Percentiles rank a stretch among this genome's conserved stretches.
Conservation (phyloP, 2,797 vertebrate species). For the Melopsittacus undulatus region DNA sequence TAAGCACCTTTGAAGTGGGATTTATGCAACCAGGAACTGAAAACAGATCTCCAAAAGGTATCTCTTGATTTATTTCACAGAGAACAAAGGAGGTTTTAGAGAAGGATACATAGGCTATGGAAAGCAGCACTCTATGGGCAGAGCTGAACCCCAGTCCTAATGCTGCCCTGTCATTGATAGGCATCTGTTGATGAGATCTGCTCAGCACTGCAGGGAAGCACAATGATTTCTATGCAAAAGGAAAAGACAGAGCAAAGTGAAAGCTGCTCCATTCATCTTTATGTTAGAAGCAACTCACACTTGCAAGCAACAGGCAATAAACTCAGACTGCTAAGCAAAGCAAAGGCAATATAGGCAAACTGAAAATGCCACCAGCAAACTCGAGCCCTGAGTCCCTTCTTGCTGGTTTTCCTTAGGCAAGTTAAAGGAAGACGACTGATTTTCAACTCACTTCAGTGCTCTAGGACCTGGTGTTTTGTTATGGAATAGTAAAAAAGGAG, state of each 20-base stretch:
- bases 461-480: neutral
- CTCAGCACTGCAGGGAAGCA: neutral
- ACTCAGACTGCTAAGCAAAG: neutral
- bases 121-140: accelerated
- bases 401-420: neutral
- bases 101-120: accelerated
- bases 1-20: neutral
- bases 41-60: neutral
- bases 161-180: neutral
- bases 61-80: neutral
- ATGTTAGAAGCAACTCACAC: neutral
- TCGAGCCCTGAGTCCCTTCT: neutral
- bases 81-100: neutral
- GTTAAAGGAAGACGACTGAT: neutral
- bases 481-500: neutral
- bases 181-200: neutral
- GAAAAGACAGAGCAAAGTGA: neutral
- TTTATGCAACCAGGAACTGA: neutral
- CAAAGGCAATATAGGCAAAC: neutral
- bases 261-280: neutral
- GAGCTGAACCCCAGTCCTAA: neutral
- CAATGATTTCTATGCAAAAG: neutral
- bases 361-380: neutral
- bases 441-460: neutral
- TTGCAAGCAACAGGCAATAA: neutral